Base-by-base conservation (phyloP, 2,888 invertebrate genomes). In the Watsonalla cultraria region DNA sequence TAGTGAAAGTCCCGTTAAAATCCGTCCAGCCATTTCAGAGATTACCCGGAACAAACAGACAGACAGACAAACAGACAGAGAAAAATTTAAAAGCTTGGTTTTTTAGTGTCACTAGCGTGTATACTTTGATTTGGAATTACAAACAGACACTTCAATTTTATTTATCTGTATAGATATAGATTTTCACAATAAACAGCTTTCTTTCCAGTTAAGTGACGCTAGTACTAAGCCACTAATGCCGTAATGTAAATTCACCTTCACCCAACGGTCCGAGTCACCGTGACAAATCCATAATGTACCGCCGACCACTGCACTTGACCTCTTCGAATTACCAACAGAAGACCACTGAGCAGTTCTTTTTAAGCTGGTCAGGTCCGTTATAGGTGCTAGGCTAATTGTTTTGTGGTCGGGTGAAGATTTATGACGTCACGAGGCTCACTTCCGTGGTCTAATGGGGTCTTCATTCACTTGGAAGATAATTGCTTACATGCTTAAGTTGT, bases 361-460 rank as follows among this genome's bases (percentile, higher is more conserved):
- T 61, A 54, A 33, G 42, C 55, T 70, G 72, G 80, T 54, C 60
- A 63, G 60, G 66, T 64, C 69, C 69, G 74, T 71, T 70, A 70
- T 54, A 81, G 79, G 76, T 80, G 79, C 69, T 78, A 82, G 78
- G 76, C 82, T 84, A 84, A 84, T 84, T 84, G 82, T 83, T 84
- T 80, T 64, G 70, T 73, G 76, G 69, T 69, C 63, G 68, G 60
- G 62, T 60, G 55, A 68, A 72, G 77, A 81, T 84, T 83, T 84
- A 84, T 82, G 77, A 78, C 80, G 76, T 81, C 81, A 83, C 80
- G 81, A 73, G 58, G 60, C 56, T 65, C 57, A 74, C 70, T 77
- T 74, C 77, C 76, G 68, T 65, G 68, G 54, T 59, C 53, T 42
- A 42, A 57, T 58, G 54, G 63, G 52, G 59, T 54, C 55, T 53